phyloP scores from a whole-genome alignment of 1,140 invertebrate genomes.

The Scaptodrosophila lebanonensis region DNA sequence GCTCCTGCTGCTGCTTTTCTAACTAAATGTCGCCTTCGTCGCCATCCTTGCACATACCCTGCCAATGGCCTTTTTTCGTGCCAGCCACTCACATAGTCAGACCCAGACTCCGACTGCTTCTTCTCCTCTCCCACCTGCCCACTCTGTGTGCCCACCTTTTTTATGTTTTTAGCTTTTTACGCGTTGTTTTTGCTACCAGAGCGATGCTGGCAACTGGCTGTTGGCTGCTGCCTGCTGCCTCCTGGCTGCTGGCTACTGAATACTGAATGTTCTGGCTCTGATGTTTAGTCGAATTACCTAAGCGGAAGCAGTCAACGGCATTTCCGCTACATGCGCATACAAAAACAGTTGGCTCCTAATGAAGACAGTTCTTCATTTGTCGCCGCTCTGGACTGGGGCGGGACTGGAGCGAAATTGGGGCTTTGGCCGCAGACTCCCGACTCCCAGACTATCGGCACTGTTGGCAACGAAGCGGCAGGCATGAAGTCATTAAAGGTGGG shows the following conservation, averaged over 20 bases:
- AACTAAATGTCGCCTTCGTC: no score
- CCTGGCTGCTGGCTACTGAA: background rate
- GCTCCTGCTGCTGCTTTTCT: background rate
- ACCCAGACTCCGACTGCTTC: no score
- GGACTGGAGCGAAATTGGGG: no score
- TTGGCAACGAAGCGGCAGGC: no score
- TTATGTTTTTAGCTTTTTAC: constrained; percentile 38
- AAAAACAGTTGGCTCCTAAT: constrained; percentile 41
- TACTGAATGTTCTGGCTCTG: background rate
- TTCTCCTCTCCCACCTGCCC: background rate
- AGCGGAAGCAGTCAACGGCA: constrained; percentile 1
- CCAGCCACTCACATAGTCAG: no score
- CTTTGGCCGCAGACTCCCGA: no score
- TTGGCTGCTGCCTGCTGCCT: background rate
- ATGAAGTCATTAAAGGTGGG: constrained; percentile 42
- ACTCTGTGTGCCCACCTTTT: constrained; percentile 39
- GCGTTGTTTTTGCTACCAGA: constrained; percentile 29
- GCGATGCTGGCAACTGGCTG: no score
- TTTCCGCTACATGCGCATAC: constrained; percentile 16
- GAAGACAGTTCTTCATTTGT: constrained; percentile 67
- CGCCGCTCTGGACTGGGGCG: no score
- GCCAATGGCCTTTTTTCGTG: no score
- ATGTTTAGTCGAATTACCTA: constrained; percentile 5
- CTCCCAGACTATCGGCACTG: no score
- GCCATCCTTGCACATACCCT: no score